phyloP scores from a whole-genome alignment of 1,140 invertebrate species.

The Ceratosolen fusciceps region DNA sequence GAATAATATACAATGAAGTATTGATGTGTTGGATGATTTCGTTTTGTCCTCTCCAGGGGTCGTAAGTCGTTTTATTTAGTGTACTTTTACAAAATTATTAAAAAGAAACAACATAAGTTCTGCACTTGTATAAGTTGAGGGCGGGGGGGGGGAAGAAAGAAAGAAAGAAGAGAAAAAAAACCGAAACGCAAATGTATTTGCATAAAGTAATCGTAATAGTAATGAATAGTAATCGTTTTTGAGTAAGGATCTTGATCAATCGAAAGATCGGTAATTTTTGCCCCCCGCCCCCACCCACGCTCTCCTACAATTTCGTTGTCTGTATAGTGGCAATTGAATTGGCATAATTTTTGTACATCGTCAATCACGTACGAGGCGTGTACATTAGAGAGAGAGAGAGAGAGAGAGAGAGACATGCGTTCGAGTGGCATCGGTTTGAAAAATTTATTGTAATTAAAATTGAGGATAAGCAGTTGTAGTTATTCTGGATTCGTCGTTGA shows the following conservation, averaged over 20 bases:
- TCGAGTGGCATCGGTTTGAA: slow-evolving; percentile 35
- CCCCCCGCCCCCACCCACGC: no score
- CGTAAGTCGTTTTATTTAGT: slow-evolving; percentile 36
- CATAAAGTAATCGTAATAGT: slow-evolving; percentile 25
- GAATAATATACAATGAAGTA: slow-evolving; percentile 20
- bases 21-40: slow-evolving; percentile 29
- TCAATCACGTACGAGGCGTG: slow-evolving; percentile 29
- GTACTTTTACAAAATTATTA: slow-evolving; percentile 41
- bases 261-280: slow-evolving; percentile 6
- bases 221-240: slow-evolving; percentile 34
- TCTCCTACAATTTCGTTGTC: slow-evolving; percentile 38
- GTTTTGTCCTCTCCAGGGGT: slow-evolving; percentile 9
- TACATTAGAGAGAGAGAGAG: slow-evolving; percentile 32
- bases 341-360: slow-evolving; percentile 40
- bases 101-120: slow-evolving; percentile 27
- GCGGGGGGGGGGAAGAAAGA: no score
- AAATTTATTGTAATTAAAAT: slow-evolving; percentile 41
- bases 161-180: no score
- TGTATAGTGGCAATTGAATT: slow-evolving; percentile 45
- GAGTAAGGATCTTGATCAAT: slow-evolving; percentile 1
- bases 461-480: slow-evolving; percentile 34
- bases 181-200: slow-evolving; percentile 28
- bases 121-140: slow-evolving; percentile 22
- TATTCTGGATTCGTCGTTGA: slow-evolving; percentile 46
- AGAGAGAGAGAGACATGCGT: slow-evolving; percentile 18